A percentile compares a stretch with the other conserved stretches of the same genome.
Evolutionary conservation across 2,888 invertebrate species (phyloP).

Genomic region (Ceraclea dissimilis): DNA sequence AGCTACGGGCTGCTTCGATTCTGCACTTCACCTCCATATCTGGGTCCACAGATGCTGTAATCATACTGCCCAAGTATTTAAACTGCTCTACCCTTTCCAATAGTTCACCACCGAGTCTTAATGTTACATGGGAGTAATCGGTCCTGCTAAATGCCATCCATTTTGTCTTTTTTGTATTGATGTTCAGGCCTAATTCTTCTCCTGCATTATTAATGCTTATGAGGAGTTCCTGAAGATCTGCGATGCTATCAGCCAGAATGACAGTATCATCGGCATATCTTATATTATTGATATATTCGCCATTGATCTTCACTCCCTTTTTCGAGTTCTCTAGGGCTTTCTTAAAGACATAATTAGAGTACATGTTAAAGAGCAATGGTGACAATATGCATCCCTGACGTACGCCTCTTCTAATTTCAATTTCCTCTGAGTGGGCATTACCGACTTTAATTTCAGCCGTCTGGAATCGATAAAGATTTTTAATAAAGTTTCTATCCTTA

Average conservation of each 20-base stretch:
- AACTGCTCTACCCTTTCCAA: too few relatives aligned
- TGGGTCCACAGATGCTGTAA: too few relatives aligned
- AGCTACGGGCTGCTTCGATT: too few relatives aligned
- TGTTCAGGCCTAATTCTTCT: neutral
- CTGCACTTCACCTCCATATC: too few relatives aligned
- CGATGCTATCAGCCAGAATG: neutral
- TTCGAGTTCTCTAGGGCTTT: neutral
- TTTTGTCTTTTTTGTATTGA: too few relatives aligned
- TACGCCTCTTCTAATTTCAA: neutral
- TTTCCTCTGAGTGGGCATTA: neutral
- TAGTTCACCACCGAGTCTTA: too few relatives aligned
- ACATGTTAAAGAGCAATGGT: neutral
- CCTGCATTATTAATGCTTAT: neutral
- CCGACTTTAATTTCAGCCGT: neutral
- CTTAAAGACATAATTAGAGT: neutral
- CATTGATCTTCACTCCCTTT: neutral
- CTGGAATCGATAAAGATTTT: neutral
- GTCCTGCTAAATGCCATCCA: too few relatives aligned
- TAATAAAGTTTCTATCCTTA: neutral
- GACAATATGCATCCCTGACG: neutral
- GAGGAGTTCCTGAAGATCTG: too few relatives aligned
- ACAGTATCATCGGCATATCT: neutral
- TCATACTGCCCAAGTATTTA: too few relatives aligned
- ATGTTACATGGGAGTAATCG: too few relatives aligned
- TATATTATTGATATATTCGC: neutral